These are phyloP conservation scores for Microctonus aethiopoides DNA, from an alignment of 2,888 invertebrate species.

Conservation along the genomic window DNA sequence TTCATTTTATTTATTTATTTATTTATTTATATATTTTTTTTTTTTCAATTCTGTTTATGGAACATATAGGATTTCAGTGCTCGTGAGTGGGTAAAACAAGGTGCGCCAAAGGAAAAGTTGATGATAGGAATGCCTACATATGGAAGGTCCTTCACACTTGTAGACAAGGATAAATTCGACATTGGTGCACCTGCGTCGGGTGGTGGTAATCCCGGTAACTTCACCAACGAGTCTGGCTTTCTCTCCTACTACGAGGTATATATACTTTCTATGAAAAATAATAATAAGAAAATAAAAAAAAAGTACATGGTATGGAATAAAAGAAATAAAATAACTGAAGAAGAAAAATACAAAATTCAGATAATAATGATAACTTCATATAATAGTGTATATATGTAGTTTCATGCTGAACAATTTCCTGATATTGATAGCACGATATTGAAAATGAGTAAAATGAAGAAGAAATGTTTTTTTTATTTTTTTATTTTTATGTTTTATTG, in stretches of 20 bases:
- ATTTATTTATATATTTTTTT: background rate
- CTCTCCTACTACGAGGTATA: constrained; percentile 90
- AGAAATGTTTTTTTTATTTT: background rate
- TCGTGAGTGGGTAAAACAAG: constrained; percentile 92
- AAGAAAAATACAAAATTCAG: constrained; percentile 9
- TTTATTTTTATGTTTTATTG: constrained; percentile 1
- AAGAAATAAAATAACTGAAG: background rate
- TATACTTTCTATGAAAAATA: constrained; percentile 10
- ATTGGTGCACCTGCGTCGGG: constrained; percentile 92
- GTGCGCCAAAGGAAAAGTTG: constrained; percentile 92
- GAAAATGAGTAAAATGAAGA: background rate
- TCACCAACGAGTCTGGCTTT: constrained; percentile 93
- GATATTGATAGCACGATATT: constrained; percentile 8
- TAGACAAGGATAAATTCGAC: constrained; percentile 88
- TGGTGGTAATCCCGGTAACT: constrained; percentile 87
- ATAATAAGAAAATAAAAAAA: background rate
- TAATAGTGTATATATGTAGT: constrained; percentile 25
- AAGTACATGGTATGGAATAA: background rate
- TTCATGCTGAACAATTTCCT: constrained; percentile 15
- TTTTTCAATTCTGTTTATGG: constrained; percentile 41
- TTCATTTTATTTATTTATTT: constrained; percentile 38
- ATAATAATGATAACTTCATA: constrained; percentile 16
- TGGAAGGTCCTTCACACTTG: constrained; percentile 89
- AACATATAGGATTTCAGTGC: constrained; percentile 83
- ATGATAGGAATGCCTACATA: constrained; percentile 96